Evolutionary conservation across 2,888 invertebrate genomes (phyloP), one percentile per base, ranked within the genome.

Genomic region (Zonitis immaculata): DNA sequence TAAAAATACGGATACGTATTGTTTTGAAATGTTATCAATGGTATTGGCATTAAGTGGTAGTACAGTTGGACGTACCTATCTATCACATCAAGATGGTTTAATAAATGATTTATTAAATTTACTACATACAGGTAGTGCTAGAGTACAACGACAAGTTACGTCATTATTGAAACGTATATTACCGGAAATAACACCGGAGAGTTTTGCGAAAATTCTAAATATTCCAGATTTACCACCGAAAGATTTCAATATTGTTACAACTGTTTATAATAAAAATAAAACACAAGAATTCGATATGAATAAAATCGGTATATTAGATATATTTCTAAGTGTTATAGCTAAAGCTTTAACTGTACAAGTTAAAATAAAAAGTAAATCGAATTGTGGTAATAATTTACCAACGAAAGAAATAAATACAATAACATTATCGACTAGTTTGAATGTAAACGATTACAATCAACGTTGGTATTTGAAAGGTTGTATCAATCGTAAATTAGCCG

Each of bases 11-110:
- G 96, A 97, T 74, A 93, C 93, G n/a, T 97, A 95, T 74, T 96
- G 96, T 77, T 97, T 96, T 72, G 96, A 97, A 79, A 93, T 97
- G 91, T 78, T 97, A 18, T 95, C 95, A 4, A 89, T 96, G 89
- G 95, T 93, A 45, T 75, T 95, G 64, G 96, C 97, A 0, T 76
- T 97, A 39, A 95, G 95, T 58, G 96, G 96, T 3, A 95, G 95
- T 63, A 83, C 87, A 0, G 93, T 95, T 0, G 96, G 96, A 0
- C 81, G 95, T 25, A 85, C 88, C 1, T 95, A 96, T 73, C 78
- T 97, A 11, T 91, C 95, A 0, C 92, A 94, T 69, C 94, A 95
- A 67, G 85, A 88, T 44, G 91, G 89, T 25, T 76, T 97, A 46
- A 78, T 96, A 1, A 83, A 87, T 28, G 95, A 96, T 76, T 77